These are phyloP conservation scores for Neopelma chrysocephalum DNA, from an alignment of 2,797 vertebrate species.

Conservation along the genomic window DNA sequence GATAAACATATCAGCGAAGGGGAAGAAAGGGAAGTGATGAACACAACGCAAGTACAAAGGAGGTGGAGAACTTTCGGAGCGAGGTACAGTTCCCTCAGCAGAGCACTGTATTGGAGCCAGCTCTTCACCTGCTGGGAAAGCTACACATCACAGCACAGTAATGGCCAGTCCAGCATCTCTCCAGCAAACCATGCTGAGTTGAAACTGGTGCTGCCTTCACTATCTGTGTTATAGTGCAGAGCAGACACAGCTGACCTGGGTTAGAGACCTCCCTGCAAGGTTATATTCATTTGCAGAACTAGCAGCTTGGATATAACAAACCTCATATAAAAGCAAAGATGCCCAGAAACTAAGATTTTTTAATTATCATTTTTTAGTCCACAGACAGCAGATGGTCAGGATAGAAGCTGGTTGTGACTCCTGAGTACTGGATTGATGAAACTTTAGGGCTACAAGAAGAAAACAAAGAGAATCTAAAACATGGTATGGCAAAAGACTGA, in stretches of 20 bases:
- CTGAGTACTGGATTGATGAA: not conserved
- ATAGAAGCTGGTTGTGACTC: not conserved
- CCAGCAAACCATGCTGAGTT: not conserved
- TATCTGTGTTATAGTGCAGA: accelerated
- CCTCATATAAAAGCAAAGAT: not conserved
- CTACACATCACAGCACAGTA: not conserved
- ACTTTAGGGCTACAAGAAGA: not conserved
- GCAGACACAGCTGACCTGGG: not conserved
- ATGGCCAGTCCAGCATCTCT: not conserved
- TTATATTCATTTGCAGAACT: not conserved
- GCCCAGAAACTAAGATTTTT: not conserved
- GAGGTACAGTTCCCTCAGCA: not conserved
- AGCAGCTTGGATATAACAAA: not conserved
- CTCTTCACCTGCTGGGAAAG: not conserved
- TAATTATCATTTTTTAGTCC: not conserved
- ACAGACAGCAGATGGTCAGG: not conserved
- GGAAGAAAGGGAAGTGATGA: not conserved
- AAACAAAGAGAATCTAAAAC: not conserved
- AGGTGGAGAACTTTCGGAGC: not conserved
- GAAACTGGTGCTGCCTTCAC: not conserved
- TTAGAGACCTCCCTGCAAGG: not conserved
- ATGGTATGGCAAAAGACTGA: not conserved
- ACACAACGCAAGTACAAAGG: not conserved
- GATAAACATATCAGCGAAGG: accelerated
- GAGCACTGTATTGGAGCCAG: not conserved